Base-by-base conservation (phyloP, 2,797 vertebrate genomes). In the Pitangus sulphuratus region DNA sequence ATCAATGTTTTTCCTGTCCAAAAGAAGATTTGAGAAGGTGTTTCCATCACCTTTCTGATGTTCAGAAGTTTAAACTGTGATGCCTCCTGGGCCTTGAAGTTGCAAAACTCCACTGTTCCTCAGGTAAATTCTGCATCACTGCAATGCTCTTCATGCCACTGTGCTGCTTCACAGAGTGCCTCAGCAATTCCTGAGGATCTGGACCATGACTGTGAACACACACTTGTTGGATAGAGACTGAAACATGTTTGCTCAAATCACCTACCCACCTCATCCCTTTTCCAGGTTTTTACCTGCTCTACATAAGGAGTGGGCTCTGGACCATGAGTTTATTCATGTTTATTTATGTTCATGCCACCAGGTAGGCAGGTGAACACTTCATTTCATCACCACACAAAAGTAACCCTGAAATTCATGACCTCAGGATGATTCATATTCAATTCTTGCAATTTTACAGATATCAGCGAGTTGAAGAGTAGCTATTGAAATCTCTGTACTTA, bases 341-440 rank as follows among this genome's bases (percentile, higher is more conserved):
- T 68, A 1, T 22, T 14, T 40, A 19, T 14, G 35, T 20, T 81
- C 15, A 47, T 33, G 11, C 26, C 42, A 65, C 11, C 21, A 77
- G 24, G 11, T 12, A 35, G 53, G 17, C 45, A 86, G 25, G 37
- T 35, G 30, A 62, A 5, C 6, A 48, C 8, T 35, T 81, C 9
- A 2, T 40, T 86, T 77, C 30, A 35, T 35, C 31, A 68, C 5
- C 26, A 16, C 40, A 18, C 16, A 80, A 76, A 64, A 21, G 28
- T 68, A 80, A 81, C 16, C 4, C 17, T 39, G 12, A 4, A 69
- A n/a, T 61, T 64, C 11, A 18, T 0, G 0, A 39, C 28, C 11
- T 15, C 42, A 39, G 33, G 24, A n/a, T 6, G 48, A 35, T 35
- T 60, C 19, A 7, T 57, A 15, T 6, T 11, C 37, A 17, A 25